Evolutionary conservation across 2,113 vertebrate species (phyloP).

Genomic region (Oriolus oriolus): DNA sequence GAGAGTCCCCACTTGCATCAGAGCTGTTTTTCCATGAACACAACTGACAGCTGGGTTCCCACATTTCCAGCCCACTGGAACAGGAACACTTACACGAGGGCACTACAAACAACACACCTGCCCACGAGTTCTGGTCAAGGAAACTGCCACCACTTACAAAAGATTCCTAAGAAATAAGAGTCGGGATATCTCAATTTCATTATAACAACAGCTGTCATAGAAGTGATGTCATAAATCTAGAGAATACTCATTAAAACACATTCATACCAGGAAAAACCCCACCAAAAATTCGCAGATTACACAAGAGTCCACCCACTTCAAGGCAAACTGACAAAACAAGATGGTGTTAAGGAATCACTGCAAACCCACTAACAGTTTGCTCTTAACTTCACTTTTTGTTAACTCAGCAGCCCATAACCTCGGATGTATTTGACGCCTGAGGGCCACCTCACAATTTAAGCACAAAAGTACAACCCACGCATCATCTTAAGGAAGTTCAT

Average conservation of each 20-base stretch:
- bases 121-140: neutral
- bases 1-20: neutral
- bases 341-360: neutral
- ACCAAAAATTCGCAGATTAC: neutral
- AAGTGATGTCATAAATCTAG: neutral
- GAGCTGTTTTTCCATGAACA: neutral
- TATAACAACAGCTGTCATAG: neutral
- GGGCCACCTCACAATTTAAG: neutral
- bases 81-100: neutral
- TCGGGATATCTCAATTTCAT: neutral
- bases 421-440: neutral
- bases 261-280: neutral
- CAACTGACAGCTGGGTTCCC: neutral
- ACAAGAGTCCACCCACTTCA: neutral
- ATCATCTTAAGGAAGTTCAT: neutral
- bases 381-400: neutral
- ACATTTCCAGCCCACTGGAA: neutral
- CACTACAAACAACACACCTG: fast-evolving
- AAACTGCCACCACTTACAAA: neutral
- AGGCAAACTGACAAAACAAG: neutral
- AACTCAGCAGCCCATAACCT: neutral
- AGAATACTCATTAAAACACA: neutral
- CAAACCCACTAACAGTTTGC: neutral
- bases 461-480: neutral
- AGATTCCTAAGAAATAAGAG: neutral